Base-by-base conservation (phyloP, 2,888 invertebrate species). In the Empis stercorea region DNA sequence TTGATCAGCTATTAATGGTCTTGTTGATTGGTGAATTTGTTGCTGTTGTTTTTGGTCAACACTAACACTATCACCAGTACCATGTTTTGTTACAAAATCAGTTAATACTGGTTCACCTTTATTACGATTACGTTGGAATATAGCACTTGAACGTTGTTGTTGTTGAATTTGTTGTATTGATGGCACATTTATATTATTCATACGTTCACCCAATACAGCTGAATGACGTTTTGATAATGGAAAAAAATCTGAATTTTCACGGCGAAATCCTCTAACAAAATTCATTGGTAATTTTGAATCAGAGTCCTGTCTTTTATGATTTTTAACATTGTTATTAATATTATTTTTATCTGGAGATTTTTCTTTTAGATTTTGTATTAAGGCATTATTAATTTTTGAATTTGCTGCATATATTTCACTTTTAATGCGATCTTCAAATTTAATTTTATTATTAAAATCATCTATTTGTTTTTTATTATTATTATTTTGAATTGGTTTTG, bases 181-280 rank as follows among this genome's bases (percentile, higher is more conserved):
- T 59, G 72, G 17, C 45, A 39, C 38, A 30, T 47, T 41, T 37
- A 52, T 54, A 50, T 57, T 56, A 47, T 52, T 56, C 54, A 56
- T 56, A 55, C 72, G 60, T 57, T 71, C 70, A 54, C 72, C 71
- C 57, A 76, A 72, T 59, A 79, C 73, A 15, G 86, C 87, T 40
- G 87, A 87, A 66, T 87, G 86, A 43, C 87, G 73, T 54, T 83
- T 79, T 17, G 81, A 77, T 46, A 84, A 70, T 10, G 86, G 85
- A 62, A 87, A 85, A 59, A 88, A 80, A 65, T 88, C 87, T 1
- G 87, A 87, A 65, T 87, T 86, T 65, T 88, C 87, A 54, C 88
- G 76, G 51, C 87, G 76, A 66, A 88, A 87, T 32, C 83, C 84
- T 56, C 85, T 76, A 54, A 83, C 79, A 68, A 86, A 85, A 51